These are phyloP conservation scores for Garrulus glandarius DNA, from an alignment of 2,797 vertebrate species.

Conservation along the genomic window DNA sequence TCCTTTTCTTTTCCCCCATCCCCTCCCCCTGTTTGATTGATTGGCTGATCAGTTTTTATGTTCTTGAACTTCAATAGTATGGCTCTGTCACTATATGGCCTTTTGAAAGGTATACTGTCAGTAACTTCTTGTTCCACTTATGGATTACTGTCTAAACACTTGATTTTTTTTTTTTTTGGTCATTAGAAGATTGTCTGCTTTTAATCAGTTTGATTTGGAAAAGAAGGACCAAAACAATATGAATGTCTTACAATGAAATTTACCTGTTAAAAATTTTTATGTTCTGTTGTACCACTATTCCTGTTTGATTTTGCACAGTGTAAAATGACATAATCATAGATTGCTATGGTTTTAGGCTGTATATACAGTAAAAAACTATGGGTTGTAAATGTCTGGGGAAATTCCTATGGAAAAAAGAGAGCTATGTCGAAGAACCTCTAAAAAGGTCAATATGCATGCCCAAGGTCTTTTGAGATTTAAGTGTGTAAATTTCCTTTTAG, in stretches of 20 bases:
- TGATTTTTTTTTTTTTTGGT: conserved; percentile 56
- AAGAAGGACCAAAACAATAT: conserved; percentile 92
- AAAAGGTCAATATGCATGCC: conserved; percentile 90
- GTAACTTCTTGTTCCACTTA: conserved; percentile 53
- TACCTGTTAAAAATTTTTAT: conserved; percentile 75
- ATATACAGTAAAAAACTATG: conserved; percentile 92
- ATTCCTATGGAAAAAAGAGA: conserved; percentile 95
- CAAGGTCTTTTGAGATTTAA: conserved; percentile 88
- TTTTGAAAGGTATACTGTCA: conserved; percentile 55
- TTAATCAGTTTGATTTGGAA: conserved; percentile 80
- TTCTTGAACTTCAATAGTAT: conserved; percentile 30
- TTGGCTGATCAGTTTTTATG: conserved; percentile 54
- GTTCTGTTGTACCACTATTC: conserved; percentile 86
- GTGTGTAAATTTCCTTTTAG: conserved; percentile 99
- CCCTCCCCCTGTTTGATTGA: neutral
- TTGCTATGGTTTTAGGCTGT: conserved; percentile 96
- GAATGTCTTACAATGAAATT: conserved; percentile 78
- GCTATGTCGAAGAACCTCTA: conserved; percentile 88
- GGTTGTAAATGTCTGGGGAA: conserved; percentile 92
- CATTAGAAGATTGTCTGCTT: conserved; percentile 65
- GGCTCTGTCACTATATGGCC: conserved; percentile 51
- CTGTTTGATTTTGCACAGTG: conserved; percentile 98
- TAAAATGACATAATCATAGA: conserved; percentile 98
- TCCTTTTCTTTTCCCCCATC: neutral
- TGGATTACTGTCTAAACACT: conserved; percentile 66